These are phyloP conservation scores for Calosoma granatense DNA, from an alignment of 1,140 invertebrate genomes.

Conservation along the genomic window DNA sequence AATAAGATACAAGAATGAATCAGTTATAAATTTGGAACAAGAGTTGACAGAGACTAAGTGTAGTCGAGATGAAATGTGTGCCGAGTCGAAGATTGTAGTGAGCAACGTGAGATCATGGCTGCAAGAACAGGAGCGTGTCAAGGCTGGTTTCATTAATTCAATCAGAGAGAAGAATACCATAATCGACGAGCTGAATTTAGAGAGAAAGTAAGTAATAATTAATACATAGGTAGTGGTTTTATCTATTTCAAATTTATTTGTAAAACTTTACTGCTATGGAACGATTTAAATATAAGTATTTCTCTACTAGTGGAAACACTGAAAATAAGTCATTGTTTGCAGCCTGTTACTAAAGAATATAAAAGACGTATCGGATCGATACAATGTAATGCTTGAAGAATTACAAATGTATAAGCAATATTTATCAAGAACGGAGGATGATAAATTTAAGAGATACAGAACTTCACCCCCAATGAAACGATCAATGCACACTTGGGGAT, in stretches of 20 bases:
- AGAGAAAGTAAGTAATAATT: background rate
- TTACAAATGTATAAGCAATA: background rate
- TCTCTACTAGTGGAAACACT: no score
- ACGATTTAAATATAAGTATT: background rate
- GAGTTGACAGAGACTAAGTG: conserved; percentile 14
- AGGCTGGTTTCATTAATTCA: conserved; percentile 4
- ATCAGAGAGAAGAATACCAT: background rate
- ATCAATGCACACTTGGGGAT: background rate
- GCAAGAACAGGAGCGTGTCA: conserved; percentile 15
- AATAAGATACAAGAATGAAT: background rate
- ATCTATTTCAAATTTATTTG: background rate
- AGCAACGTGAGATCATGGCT: conserved; percentile 15
- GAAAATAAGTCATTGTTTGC: no score
- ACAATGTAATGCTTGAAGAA: background rate
- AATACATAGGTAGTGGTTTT: background rate
- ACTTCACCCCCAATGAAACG: background rate
- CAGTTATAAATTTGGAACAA: conserved; percentile 14
- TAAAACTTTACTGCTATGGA: no score
- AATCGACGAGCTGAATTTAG: background rate
- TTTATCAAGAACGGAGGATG: background rate
- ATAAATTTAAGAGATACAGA: background rate
- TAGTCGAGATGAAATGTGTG: conserved; percentile 15
- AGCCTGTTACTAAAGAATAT: background rate
- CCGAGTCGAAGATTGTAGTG: conserved; percentile 14
- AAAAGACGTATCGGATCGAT: background rate